phyloP scores from a whole-genome alignment of 2,888 invertebrate species.

The Vannuccia rotundouncinata region DNA sequence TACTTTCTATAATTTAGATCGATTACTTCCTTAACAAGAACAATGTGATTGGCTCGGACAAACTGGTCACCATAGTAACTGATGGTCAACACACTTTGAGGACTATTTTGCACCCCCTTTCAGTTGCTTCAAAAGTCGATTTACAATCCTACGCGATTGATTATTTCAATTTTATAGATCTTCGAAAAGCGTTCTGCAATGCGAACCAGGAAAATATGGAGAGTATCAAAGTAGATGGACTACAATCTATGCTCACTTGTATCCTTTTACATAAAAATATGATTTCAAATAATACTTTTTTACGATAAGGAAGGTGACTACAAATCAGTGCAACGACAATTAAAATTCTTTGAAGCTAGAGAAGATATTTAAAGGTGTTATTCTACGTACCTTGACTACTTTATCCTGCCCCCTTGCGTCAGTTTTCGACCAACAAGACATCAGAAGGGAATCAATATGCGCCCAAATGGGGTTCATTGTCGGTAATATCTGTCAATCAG shows the following conservation, averaged over 20 bases:
- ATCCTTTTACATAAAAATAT: background rate
- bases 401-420: too few relatives aligned
- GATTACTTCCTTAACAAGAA: background rate
- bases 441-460: too few relatives aligned
- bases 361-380: too few relatives aligned
- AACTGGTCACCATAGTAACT: background rate
- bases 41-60: background rate
- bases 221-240: background rate
- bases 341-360: too few relatives aligned
- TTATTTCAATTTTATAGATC: constrained; percentile 12
- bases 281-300: too few relatives aligned
- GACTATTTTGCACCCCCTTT: background rate
- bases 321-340: too few relatives aligned
- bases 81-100: constrained; percentile 9
- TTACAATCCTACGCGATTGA: background rate
- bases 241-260: background rate
- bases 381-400: too few relatives aligned
- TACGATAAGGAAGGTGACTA: too few relatives aligned
- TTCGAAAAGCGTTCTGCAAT: background rate
- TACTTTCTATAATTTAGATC: too few relatives aligned
- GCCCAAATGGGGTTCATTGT: too few relatives aligned
- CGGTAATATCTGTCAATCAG: too few relatives aligned
- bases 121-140: background rate
- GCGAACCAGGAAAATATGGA: background rate
- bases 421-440: too few relatives aligned